These are phyloP conservation scores for Desmophyllum pertusum DNA, from an alignment of 92 coral and sea anemone species.

Conservation along the genomic window DNA sequence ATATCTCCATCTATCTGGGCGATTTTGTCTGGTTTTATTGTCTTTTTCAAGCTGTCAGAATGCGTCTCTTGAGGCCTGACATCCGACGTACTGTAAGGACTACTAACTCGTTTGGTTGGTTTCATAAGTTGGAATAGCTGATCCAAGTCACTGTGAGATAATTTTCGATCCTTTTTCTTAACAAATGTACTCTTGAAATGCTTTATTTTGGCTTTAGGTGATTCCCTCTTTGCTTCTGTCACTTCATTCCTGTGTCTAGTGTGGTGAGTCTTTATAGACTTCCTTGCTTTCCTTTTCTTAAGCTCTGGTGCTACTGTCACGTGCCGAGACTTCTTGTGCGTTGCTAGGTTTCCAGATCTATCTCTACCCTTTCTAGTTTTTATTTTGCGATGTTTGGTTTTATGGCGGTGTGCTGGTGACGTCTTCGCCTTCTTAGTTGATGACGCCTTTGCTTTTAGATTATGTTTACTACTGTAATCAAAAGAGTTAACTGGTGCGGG, in stretches of 20 bases:
- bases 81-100: not conserved
- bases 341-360: slow-evolving; percentile 9
- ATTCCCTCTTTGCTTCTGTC: not conserved
- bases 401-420: not conserved
- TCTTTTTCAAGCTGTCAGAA: not conserved
- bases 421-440: not conserved
- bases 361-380: not conserved
- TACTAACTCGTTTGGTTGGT: slow-evolving; percentile 8
- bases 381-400: slow-evolving; percentile 7
- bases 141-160: slow-evolving; percentile 47
- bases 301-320: slow-evolving; percentile 10
- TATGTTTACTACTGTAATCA: slow-evolving; percentile 8
- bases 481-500: slow-evolving; percentile 49
- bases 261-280: not conserved
- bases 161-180: slow-evolving; percentile 18
- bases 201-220: not conserved
- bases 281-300: slow-evolving; percentile 3
- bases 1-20: not conserved
- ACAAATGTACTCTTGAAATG: slow-evolving; percentile 1
- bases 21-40: not conserved
- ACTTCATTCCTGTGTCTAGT: not conserved
- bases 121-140: slow-evolving; percentile 58
- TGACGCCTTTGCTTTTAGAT: not conserved
- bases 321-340: not conserved
- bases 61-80: too few relatives aligned